These are phyloP conservation scores for Trichacis sp. DNA, from an alignment of 2,888 invertebrate genomes.

Conservation along the genomic window DNA sequence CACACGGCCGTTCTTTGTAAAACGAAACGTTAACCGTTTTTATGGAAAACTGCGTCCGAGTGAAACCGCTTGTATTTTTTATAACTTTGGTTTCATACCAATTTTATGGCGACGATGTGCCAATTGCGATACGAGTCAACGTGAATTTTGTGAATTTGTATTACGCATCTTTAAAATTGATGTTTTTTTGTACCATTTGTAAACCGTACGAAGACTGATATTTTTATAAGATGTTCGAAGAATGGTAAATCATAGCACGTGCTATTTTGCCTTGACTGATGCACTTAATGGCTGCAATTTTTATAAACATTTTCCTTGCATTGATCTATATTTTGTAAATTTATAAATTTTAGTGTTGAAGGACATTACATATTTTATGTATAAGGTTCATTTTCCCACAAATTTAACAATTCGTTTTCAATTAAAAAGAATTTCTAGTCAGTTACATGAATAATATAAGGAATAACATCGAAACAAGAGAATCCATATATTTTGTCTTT, in stretches of 20 bases:
- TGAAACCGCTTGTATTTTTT: background rate
- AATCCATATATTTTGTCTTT: too few relatives aligned
- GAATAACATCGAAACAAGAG: too few relatives aligned
- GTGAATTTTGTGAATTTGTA: background rate
- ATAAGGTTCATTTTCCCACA: too few relatives aligned
- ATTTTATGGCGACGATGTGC: too few relatives aligned
- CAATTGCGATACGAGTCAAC: background rate
- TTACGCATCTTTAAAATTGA: too few relatives aligned
- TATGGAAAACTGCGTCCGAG: background rate
- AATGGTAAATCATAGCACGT: slow-evolving; percentile 21
- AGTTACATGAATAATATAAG: background rate
- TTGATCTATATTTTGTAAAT: background rate
- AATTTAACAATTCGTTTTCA: slow-evolving; percentile 2
- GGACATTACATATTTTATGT: too few relatives aligned
- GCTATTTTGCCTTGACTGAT: slow-evolving; percentile 17
- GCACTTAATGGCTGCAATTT: background rate
- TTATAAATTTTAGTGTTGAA: too few relatives aligned
- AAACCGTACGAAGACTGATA: slow-evolving; percentile 28
- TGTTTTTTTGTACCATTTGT: slow-evolving; percentile 9
- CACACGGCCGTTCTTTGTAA: slow-evolving; percentile 9
- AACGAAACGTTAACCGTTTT: background rate
- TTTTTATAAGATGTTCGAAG: slow-evolving; percentile 22
- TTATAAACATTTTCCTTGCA: background rate
- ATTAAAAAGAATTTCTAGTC: slow-evolving; percentile 1
- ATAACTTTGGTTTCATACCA: background rate